A percentile compares a stretch with the other conserved stretches of the same genome.
Conservation (phyloP, 2,113 vertebrate species). For the Pachyramphus minor region DNA sequence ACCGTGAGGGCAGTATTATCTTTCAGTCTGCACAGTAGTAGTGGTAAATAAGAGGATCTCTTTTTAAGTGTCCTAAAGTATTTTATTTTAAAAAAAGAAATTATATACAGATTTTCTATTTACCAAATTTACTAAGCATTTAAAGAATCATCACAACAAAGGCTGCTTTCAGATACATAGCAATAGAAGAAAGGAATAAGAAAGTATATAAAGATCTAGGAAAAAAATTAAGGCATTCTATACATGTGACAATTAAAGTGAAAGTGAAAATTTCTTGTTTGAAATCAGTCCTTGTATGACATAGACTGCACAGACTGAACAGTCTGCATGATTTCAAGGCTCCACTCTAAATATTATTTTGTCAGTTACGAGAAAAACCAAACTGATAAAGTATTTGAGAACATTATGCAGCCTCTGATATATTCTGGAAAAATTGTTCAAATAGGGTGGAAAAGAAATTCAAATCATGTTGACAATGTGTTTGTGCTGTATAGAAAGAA, state of each 20-base stretch:
- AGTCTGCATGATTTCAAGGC: background rate
- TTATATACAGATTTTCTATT: background rate
- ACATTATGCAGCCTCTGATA: background rate
- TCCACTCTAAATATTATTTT: background rate
- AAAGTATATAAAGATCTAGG: background rate
- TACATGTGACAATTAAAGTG: background rate
- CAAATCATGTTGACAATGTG: background rate
- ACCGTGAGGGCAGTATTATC: background rate
- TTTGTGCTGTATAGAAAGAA: background rate
- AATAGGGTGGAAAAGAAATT: background rate
- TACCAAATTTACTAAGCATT: background rate
- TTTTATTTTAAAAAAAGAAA: background rate
- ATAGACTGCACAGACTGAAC: background rate
- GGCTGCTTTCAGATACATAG: background rate
- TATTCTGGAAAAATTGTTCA: background rate
- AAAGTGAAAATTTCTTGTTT: background rate
- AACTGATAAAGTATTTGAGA: background rate
- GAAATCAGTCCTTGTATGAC: background rate
- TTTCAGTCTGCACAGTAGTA: background rate
- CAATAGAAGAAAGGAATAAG: background rate
- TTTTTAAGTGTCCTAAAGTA: background rate
- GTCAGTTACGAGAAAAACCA: background rate
- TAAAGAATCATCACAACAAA: background rate
- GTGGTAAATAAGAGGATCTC: background rate
- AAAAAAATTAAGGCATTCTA: background rate